Evolutionary conservation across 2,797 vertebrate genomes (phyloP), one percentile per base, ranked within the genome.

Genomic region (Sebastes taczanowskii): DNA sequence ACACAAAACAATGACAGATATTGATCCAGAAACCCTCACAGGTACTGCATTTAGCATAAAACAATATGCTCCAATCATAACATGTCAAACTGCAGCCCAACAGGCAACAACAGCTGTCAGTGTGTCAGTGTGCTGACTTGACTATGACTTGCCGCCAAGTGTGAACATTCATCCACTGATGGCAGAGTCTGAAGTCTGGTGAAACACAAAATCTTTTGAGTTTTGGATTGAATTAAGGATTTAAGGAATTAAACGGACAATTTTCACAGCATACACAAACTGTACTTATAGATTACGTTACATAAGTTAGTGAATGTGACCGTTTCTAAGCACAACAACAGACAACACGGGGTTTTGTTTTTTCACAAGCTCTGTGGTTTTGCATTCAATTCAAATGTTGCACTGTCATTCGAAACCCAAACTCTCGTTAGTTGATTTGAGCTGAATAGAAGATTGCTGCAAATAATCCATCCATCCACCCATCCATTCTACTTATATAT

Each of bases 311-410:
- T 42, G 53, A 53, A 53, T 49, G 11, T 32, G 11, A 66, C 9
- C 3, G 11, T 64, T 58, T 74, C 38, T 11, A n/a, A 3, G 20
- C n/a, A 58, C 7, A 70, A 46, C 32, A 52, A 16, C 27, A 42
- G 13, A 30, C 8, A 23, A 34, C 52, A 18, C 34, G 6, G 6
- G 25, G 34, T 30, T 69, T 32, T 72, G 63, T 66, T 46, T 81
- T 65, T 58, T 34, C 6, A 13, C 20, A 42, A 13, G n/a, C 20
- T 61, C 18, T 13, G 25, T 42, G 5, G 62, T 72, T 86, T 86
- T 80, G 77, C 82, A 84, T 88, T 74, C 0, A 20, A 72, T 82
- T 77, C 60, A 75, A 66, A 86, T 82, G 55, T 38, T 20, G 16
- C 23, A 4, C 22, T 49, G 69, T 59, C 20, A 77, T 81, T 67